Conservation (phyloP, 1,140 invertebrate genomes). For the Spodoptera litura region DNA sequence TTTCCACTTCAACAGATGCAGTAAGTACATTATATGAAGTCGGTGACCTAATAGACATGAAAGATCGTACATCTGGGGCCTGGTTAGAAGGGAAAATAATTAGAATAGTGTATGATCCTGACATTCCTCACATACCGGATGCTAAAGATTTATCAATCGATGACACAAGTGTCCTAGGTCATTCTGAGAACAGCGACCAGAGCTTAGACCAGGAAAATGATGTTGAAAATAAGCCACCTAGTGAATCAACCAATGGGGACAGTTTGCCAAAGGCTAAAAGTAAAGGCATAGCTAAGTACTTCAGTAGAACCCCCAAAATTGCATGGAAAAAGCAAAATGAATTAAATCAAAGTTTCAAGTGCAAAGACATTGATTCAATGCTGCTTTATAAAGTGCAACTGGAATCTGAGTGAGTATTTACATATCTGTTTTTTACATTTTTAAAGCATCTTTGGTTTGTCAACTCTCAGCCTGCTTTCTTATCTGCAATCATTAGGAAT, state of each 20-base stretch:
- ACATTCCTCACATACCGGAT: constrained; percentile 32
- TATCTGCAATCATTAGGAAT: too few relatives aligned
- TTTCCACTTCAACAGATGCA: constrained; percentile 65
- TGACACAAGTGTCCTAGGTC: constrained; percentile 18
- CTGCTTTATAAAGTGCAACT: constrained; percentile 85
- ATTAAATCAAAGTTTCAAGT: constrained; percentile 47
- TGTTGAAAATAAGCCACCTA: constrained; percentile 63
- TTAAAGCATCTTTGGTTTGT: too few relatives aligned
- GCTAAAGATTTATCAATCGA: constrained; percentile 8
- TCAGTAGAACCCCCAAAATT: constrained; percentile 60
- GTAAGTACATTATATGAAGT: constrained; percentile 87
- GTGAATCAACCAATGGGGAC: constrained; percentile 46
- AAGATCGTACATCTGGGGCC: constrained; percentile 86
- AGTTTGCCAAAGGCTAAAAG: constrained; percentile 55
- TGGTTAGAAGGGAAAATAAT: constrained; percentile 89
- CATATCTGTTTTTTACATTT: background rate
- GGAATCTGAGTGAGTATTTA: constrained; percentile 72
- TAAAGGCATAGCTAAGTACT: constrained; percentile 70
- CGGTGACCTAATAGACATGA: constrained; percentile 91
- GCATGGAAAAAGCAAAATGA: constrained; percentile 50
- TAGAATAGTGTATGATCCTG: constrained; percentile 70
- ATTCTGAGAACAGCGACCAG: constrained; percentile 36
- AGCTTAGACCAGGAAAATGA: constrained; percentile 61
- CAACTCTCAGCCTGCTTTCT: too few relatives aligned
- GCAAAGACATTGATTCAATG: constrained; percentile 52